Evolutionary conservation across 2,888 invertebrate species (phyloP).

Genomic region (Leucania comma): DNA sequence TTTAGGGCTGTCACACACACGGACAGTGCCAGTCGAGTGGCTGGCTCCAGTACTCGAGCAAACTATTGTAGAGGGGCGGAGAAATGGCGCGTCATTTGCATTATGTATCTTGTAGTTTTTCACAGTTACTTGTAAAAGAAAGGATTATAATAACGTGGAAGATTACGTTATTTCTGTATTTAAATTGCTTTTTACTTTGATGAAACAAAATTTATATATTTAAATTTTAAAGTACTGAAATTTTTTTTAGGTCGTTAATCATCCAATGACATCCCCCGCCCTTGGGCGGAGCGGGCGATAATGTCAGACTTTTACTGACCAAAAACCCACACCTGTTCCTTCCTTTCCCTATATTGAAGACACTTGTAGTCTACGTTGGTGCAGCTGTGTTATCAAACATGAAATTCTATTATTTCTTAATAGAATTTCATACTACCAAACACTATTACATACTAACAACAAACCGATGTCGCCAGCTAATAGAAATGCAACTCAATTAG

Average conservation of each 20-base stretch:
- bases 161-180: background rate
- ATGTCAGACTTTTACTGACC: no score
- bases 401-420: no score
- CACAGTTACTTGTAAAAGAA: constrained; percentile 22
- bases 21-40: constrained; percentile 54
- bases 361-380: no score
- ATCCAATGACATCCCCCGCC: no score
- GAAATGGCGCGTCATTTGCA: constrained; percentile 56
- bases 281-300: no score
- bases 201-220: background rate
- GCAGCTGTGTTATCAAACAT: no score
- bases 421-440: background rate
- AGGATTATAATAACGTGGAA: constrained; percentile 3
- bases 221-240: background rate
- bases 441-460: background rate
- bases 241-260: no score
- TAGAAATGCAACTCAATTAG: constrained; percentile 26
- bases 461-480: background rate
- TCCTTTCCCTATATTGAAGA: no score
- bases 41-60: constrained; percentile 43
- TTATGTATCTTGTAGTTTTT: constrained; percentile 53
- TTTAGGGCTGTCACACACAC: constrained; percentile 61
- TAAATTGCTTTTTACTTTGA: background rate
- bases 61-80: constrained; percentile 34
- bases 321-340: no score